phyloP scores from a whole-genome alignment of 2,888 invertebrate species.

The Allygus modestus region DNA sequence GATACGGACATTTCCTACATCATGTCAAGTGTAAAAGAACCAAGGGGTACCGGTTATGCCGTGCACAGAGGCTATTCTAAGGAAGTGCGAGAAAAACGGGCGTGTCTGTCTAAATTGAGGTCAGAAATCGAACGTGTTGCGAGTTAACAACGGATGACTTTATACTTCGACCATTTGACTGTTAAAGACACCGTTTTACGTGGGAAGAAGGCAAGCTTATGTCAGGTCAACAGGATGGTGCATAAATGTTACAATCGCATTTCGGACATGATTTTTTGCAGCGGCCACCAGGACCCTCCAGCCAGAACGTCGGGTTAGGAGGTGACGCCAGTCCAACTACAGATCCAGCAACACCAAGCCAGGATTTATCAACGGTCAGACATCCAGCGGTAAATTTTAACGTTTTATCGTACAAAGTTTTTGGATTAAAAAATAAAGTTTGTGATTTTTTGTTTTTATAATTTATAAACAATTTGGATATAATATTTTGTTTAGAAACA shows the following conservation, averaged over 20 bases:
- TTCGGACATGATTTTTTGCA: neutral
- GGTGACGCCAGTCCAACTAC: conserved; percentile 3
- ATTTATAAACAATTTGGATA: conserved; percentile 10
- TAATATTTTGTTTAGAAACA: conserved; percentile 38
- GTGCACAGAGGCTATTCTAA: neutral
- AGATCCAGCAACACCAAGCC: neutral
- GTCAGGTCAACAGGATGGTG: neutral
- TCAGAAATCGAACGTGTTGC: neutral
- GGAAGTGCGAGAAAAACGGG: conserved; percentile 14
- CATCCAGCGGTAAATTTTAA: too few relatives aligned
- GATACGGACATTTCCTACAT: conserved; percentile 1
- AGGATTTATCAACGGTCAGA: too few relatives aligned
- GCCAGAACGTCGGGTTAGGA: neutral
- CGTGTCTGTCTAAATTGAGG: neutral
- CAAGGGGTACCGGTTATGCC: neutral
- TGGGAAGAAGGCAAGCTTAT: neutral
- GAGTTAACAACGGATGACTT: neutral
- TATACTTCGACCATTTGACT: neutral
- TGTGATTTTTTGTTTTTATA: conserved; percentile 12
- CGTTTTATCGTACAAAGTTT: conserved; percentile 15
- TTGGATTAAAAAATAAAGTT: neutral
- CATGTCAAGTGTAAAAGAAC: neutral
- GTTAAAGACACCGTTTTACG: neutral
- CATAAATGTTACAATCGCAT: neutral
- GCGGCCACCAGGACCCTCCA: too few relatives aligned